Conservation (phyloP, 2,888 invertebrate genomes). For the Stenoptilia bipunctidactyla region DNA sequence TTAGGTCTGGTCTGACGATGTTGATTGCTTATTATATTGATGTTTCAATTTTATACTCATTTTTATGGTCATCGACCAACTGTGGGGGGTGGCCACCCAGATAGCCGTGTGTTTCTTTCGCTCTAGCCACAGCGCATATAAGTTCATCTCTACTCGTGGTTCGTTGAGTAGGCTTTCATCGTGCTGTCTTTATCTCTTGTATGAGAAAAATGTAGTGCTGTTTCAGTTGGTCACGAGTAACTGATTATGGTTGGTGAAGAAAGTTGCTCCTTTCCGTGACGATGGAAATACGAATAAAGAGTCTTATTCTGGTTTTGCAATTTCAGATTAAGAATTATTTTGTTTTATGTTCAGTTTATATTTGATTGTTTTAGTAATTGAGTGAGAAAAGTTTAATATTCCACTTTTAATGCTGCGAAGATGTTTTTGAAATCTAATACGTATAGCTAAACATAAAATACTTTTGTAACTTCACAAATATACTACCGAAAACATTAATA, state of each 20-base stretch:
- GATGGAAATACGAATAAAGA: conserved; percentile 9
- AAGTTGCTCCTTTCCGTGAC: conserved; percentile 42
- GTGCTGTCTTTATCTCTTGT: conserved; percentile 32
- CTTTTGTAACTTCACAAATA: too few species aligned
- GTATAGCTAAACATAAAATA: too few species aligned
- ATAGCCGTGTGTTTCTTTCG: conserved; percentile 34
- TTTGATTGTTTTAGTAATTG: too few species aligned
- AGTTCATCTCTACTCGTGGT: conserved; percentile 41
- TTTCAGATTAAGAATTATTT: neutral
- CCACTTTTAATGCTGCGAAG: too few species aligned
- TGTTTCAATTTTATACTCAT: conserved; percentile 72
- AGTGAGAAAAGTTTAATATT: too few species aligned
- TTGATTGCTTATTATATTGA: conserved; percentile 72
- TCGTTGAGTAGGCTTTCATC: conserved; percentile 27
- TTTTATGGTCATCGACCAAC: conserved; percentile 72
- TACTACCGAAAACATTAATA: too few species aligned
- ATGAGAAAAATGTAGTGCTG: conserved; percentile 6
- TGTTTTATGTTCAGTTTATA: too few species aligned
- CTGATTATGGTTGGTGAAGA: conserved; percentile 51
- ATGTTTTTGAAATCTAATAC: too few species aligned
- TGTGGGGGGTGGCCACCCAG: conserved; percentile 72
- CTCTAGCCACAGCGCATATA: conserved; percentile 23
- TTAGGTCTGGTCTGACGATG: conserved; percentile 49
- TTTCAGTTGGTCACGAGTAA: conserved; percentile 24
- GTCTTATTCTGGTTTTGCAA: conserved; percentile 2